Base-by-base conservation (phyloP, 2,888 invertebrate species). In the Ophion obscuratus region DNA sequence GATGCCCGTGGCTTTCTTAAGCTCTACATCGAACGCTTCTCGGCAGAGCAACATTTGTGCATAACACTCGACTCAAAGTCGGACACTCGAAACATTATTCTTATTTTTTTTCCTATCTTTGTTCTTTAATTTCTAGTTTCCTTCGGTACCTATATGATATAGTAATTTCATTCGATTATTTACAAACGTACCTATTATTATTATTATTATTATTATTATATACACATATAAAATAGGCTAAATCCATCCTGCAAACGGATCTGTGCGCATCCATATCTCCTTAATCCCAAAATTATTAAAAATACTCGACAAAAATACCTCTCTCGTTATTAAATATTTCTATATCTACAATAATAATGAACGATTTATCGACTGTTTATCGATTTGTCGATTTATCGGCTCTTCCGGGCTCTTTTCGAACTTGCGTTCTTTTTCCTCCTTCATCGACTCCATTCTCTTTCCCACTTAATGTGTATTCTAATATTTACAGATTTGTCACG, bases 301-400 rank as follows among this genome's bases (percentile, higher is more conserved):
- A 85, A 80, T 70, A 83, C 75, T 53, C 53, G 74, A 66, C 66
- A 71, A 85, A 85, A 85, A 85, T 85, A 82, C 75, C 79, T 81
- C 59, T 82, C 71, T 84, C 74, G 70, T 76, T 76, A 20, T 79
- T 79, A 24, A 74, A 82, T 53, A 40, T 76, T 59, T 7, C n/a
- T 10, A 66, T 53, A 24, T 67, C 53, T 20, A 47, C 53, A 17
- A 53, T 57, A 36, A 68, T 67, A 24, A 44, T 47, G 47, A 76
- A 76, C 47, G 24, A 76, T 78, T 74, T n/a, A 40, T 81, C 40
- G 66, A 71, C 61, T 61, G 20, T 44, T 61, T 20, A 47, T 57
- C 24, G 17, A 31, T n/a, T 10, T 27, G 64, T 74, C 68, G 17
- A 62, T 20, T 10, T 31, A 53, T 31, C 53, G 53, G 53, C 53